Conservation (phyloP, 1,140 invertebrate species). For the Calephelis virginiensis region DNA sequence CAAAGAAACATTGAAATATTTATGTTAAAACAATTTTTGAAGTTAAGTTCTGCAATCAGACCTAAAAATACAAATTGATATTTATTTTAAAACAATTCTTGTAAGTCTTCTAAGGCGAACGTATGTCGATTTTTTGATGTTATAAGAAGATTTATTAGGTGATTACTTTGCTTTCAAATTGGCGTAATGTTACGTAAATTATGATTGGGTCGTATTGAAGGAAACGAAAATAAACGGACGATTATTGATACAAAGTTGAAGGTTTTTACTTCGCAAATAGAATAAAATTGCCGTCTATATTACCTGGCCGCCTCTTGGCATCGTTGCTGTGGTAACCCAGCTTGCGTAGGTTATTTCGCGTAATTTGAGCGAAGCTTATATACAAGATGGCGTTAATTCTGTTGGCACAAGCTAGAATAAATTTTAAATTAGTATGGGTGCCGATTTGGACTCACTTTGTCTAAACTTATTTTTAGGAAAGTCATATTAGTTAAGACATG, state of each 20-base stretch:
- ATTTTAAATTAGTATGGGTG: too few relatives aligned
- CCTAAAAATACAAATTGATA: too few relatives aligned
- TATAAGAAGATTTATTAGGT: slow-evolving; percentile 59
- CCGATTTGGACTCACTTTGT: too few relatives aligned
- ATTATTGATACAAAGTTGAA: slow-evolving; percentile 2
- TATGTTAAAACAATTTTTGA: too few relatives aligned
- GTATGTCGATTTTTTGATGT: slow-evolving; percentile 32
- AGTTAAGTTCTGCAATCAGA: too few relatives aligned
- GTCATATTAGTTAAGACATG: too few relatives aligned
- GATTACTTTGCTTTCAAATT: slow-evolving; percentile 66
- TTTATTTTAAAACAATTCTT: too few relatives aligned
- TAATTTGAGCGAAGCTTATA: slow-evolving; percentile 3
- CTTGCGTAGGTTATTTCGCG: background rate
- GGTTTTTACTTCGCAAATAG: slow-evolving; percentile 6
- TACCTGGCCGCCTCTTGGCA: background rate
- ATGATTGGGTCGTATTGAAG: slow-evolving; percentile 34
- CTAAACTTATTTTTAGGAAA: too few relatives aligned
- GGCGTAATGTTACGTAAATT: slow-evolving; percentile 56
- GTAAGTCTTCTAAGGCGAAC: too few relatives aligned
- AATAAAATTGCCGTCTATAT: background rate
- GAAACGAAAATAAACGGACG: slow-evolving; percentile 52
- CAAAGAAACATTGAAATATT: too few relatives aligned
- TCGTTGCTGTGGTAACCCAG: slow-evolving; percentile 4
- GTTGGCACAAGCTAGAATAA: slow-evolving; percentile 29
- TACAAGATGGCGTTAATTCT: background rate